Evolutionary conservation across 1,140 invertebrate species (phyloP).

Genomic region (Luehdorfia chinensis): DNA sequence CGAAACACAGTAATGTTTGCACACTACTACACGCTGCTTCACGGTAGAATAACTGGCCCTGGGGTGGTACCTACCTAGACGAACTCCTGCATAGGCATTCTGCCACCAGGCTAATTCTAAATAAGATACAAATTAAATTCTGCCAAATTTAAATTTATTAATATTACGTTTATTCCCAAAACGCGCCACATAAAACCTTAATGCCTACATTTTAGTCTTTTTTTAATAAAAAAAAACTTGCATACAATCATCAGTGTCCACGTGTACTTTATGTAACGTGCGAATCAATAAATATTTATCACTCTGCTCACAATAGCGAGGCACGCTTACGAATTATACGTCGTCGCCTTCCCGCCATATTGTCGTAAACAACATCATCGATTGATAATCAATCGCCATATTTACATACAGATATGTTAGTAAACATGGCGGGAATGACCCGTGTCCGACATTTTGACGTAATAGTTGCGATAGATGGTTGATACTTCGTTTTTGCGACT

Average conservation of each 20-base stretch:
- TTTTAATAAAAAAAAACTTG: not conserved
- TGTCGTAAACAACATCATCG: conserved; percentile 7
- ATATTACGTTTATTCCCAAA: conserved; percentile 19
- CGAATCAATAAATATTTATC: conserved; percentile 16
- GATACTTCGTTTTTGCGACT: too few relatives aligned
- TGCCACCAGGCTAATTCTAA: too few relatives aligned
- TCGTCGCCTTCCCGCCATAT: conserved; percentile 3
- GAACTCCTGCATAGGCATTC: too few relatives aligned
- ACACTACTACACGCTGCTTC: too few relatives aligned
- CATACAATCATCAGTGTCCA: conserved; percentile 9
- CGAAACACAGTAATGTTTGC: too few relatives aligned
- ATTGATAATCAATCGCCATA: conserved; percentile 9
- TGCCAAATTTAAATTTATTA: too few relatives aligned
- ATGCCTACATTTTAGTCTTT: conserved; percentile 1
- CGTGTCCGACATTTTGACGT: conserved; percentile 6
- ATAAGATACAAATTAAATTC: too few relatives aligned
- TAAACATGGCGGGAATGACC: not conserved
- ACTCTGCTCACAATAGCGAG: conserved; percentile 5
- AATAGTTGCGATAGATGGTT: conserved; percentile 1
- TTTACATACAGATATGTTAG: conserved; percentile 7
- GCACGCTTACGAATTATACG: not conserved
- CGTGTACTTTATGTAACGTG: conserved; percentile 15
- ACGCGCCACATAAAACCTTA: conserved; percentile 8
- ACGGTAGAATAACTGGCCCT: too few relatives aligned
- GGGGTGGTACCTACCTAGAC: too few relatives aligned